phyloP scores from a whole-genome alignment of 2,888 invertebrate genomes.

The Crioceris asparagi region DNA sequence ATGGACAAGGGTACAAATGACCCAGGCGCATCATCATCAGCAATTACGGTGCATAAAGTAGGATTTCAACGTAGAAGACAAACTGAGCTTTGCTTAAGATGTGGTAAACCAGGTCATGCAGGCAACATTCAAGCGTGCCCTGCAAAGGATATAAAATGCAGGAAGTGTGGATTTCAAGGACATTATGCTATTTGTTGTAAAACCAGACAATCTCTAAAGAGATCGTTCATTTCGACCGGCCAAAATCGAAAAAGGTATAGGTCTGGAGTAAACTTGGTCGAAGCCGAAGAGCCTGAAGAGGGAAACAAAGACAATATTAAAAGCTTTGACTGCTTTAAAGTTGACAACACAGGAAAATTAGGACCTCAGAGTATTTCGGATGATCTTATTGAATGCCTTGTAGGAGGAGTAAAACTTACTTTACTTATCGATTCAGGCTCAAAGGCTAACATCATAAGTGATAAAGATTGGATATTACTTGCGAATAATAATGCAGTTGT shows the following conservation, averaged over 20 bases:
- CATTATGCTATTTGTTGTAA: constrained; percentile 13
- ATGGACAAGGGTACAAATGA: constrained; percentile 8
- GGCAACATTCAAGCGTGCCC: constrained; percentile 2
- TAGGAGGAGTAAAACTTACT: constrained; percentile 14
- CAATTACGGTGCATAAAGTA: too few relatives aligned
- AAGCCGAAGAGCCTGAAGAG: neutral
- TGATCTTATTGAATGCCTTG: constrained; percentile 12
- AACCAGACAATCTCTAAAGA: constrained; percentile 3
- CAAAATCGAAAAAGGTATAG: neutral
- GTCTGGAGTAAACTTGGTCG: too few relatives aligned
- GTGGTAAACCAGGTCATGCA: constrained; percentile 10
- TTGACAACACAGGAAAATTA: neutral
- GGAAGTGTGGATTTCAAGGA: constrained; percentile 12
- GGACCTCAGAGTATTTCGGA: constrained; percentile 8
- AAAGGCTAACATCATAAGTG: constrained; percentile 16
- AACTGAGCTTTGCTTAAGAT: constrained; percentile 9
- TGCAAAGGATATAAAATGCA: constrained; percentile 11
- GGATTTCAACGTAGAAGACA: too few relatives aligned
- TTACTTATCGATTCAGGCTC: constrained; percentile 18
- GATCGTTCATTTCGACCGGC: too few relatives aligned
- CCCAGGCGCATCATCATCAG: too few relatives aligned
- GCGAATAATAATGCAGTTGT: constrained; percentile 9
- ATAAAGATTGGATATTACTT: constrained; percentile 17
- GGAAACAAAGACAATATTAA: neutral
- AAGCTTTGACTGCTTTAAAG: constrained; percentile 9